Conservation (phyloP, 2,113 vertebrate genomes). For the Cinclus cinclus region DNA sequence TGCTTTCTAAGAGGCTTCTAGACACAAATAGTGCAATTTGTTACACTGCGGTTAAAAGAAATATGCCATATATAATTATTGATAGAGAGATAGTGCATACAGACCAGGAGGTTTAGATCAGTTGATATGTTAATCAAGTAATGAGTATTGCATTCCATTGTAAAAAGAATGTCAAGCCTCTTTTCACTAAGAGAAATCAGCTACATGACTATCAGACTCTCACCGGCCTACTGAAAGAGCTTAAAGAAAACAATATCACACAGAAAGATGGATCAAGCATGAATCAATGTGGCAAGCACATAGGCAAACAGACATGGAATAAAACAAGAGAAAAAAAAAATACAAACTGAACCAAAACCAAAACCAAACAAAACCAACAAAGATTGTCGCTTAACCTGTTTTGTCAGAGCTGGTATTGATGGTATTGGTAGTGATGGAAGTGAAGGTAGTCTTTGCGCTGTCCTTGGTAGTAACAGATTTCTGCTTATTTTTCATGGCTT, state of each 20-base stretch:
- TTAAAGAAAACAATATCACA: conserved; percentile 16
- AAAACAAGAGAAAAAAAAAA: conserved; percentile 21
- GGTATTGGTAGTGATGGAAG: conserved; percentile 83
- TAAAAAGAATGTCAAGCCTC: conserved; percentile 29
- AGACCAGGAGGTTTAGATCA: background rate
- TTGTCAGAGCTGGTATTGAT: conserved; percentile 84
- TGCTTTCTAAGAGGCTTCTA: conserved; percentile 27
- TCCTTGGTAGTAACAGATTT: conserved; percentile 88
- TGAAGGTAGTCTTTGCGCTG: conserved; percentile 85
- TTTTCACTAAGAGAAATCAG: conserved; percentile 16
- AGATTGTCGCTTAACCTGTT: conserved; percentile 86
- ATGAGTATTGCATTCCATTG: background rate
- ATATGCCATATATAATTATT: background rate
- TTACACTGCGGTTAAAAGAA: background rate
- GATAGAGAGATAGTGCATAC: background rate
- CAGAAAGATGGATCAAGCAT: conserved; percentile 65
- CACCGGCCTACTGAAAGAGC: background rate
- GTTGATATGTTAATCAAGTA: background rate
- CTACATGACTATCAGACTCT: background rate
- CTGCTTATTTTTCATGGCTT: conserved; percentile 93
- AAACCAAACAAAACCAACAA: conserved; percentile 58
- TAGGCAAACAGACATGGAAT: conserved; percentile 54
- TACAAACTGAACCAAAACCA: background rate
- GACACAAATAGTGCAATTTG: background rate
- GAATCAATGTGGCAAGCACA: conserved; percentile 61